phyloP scores from a whole-genome alignment of 2,113 vertebrate genomes.

The Phoenicopterus ruber region DNA sequence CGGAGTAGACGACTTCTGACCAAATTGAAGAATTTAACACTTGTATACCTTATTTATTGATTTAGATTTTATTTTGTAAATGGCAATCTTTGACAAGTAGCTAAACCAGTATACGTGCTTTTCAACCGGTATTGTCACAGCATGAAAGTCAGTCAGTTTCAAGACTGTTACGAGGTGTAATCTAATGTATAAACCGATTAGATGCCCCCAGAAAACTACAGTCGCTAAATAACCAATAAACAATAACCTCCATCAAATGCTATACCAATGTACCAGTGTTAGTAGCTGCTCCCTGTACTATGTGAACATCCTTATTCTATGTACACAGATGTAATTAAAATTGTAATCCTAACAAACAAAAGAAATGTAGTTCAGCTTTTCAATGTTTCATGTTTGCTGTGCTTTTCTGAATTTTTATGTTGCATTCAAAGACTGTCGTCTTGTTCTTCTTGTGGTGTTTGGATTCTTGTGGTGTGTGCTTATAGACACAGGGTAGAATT shows the following conservation, averaged over 20 bases:
- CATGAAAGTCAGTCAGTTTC: conserved; percentile 81
- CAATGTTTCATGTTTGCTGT: conserved; percentile 94
- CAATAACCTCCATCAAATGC: conserved; percentile 86
- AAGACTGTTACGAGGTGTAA: conserved; percentile 86
- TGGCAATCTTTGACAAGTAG: conserved; percentile 72
- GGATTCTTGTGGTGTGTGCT: conserved; percentile 89
- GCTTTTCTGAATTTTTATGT: conserved; percentile 84
- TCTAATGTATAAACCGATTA: conserved; percentile 86
- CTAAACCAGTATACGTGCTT: conserved; percentile 76
- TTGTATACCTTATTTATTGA: conserved; percentile 71
- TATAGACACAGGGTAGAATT: conserved; percentile 94
- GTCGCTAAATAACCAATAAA: conserved; percentile 84
- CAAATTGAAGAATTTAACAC: conserved; percentile 73
- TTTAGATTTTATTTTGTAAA: conserved; percentile 73
- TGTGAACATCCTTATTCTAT: conserved; percentile 94
- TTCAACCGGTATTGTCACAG: conserved; percentile 78
- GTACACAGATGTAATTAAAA: conserved; percentile 99
- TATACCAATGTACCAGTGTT: conserved; percentile 93
- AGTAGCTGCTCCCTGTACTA: conserved; percentile 93
- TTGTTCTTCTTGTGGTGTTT: conserved; percentile 89
- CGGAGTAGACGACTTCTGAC: conserved; percentile 72
- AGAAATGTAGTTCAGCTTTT: conserved; percentile 89
- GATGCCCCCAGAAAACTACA: conserved; percentile 81
- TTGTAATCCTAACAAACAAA: conserved; percentile 96
- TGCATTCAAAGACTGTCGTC: conserved; percentile 86